Evolutionary conservation across 2,888 invertebrate genomes (phyloP).

Genomic region (Hydrotaea diabolus): DNA sequence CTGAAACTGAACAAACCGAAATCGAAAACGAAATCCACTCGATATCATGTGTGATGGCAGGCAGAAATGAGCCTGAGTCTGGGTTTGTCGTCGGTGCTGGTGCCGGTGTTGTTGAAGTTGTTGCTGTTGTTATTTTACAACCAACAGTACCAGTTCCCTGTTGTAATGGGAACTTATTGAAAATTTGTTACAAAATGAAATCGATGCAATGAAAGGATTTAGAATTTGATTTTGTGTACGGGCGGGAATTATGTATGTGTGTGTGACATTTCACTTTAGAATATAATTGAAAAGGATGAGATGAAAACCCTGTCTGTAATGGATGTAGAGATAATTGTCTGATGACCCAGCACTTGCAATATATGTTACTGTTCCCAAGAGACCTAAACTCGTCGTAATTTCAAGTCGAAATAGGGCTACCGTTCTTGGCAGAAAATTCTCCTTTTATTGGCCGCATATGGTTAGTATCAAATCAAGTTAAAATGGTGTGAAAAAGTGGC

Average conservation of each 20-base stretch:
- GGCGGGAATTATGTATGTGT: not conserved
- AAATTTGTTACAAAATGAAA: constrained; percentile 46
- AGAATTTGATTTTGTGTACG: constrained; percentile 19
- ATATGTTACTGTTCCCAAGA: no score
- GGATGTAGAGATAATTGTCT: not conserved
- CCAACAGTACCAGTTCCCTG: not conserved
- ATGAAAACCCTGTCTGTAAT: not conserved
- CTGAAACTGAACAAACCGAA: constrained; percentile 46
- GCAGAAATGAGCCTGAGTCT: not conserved
- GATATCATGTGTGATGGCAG: no score
- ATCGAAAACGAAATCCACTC: constrained; percentile 2
- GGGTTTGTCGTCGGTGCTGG: not conserved
- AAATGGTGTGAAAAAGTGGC: no score
- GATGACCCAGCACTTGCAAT: no score
- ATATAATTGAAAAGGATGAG: constrained; percentile 51
- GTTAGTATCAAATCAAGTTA: no score
- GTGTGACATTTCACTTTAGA: not conserved
- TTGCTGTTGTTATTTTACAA: constrained; percentile 17
- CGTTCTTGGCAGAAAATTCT: no score
- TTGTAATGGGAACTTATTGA: constrained; percentile 49
- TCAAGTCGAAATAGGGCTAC: no score
- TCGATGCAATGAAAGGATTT: constrained; percentile 56
- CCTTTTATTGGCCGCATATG: no score
- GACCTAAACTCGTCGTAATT: no score
- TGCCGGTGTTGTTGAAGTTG: not conserved